These are phyloP conservation scores for Craterocephalus amniculus DNA, from an alignment of 2,797 vertebrate genomes.

Conservation along the genomic window DNA sequence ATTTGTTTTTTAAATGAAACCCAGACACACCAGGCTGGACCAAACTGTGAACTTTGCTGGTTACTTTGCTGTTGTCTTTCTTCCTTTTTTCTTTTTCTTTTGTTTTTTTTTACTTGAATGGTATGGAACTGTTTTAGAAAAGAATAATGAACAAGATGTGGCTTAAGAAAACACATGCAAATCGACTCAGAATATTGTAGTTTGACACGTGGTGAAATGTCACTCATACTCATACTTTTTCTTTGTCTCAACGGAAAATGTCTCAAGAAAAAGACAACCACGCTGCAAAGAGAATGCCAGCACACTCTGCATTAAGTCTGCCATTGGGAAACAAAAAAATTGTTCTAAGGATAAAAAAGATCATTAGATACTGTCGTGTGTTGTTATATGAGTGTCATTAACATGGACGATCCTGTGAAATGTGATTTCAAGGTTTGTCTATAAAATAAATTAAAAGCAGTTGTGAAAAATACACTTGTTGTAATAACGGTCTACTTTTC, in stretches of 20 bases:
- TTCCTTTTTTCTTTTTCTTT: neutral
- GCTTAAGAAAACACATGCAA: neutral
- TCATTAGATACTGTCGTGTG: neutral
- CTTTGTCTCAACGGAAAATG: neutral
- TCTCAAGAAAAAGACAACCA: neutral
- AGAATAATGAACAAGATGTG: constrained; percentile 28
- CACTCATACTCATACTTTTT: neutral
- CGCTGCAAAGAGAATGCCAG: neutral
- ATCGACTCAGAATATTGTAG: neutral
- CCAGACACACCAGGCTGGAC: constrained; percentile 4
- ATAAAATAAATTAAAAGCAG: neutral
- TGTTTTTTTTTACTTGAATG: constrained; percentile 9
- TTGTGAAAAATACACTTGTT: too few species aligned
- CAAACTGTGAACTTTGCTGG: constrained; percentile 31
- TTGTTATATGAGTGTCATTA: too few species aligned
- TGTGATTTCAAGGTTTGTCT: neutral
- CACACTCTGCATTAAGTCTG: neutral
- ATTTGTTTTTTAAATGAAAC: constrained; percentile 17
- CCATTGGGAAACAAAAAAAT: neutral
- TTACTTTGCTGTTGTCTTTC: constrained; percentile 19
- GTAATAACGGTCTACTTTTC: too few species aligned
- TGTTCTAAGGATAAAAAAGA: neutral
- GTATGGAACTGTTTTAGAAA: constrained; percentile 50
- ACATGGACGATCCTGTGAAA: neutral
- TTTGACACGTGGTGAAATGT: neutral